Evolutionary conservation across 35 echinoderm and acorn worm species (phyloP), one percentile per base, ranked within the genome.

Genomic region (Anneissia japonica): DNA sequence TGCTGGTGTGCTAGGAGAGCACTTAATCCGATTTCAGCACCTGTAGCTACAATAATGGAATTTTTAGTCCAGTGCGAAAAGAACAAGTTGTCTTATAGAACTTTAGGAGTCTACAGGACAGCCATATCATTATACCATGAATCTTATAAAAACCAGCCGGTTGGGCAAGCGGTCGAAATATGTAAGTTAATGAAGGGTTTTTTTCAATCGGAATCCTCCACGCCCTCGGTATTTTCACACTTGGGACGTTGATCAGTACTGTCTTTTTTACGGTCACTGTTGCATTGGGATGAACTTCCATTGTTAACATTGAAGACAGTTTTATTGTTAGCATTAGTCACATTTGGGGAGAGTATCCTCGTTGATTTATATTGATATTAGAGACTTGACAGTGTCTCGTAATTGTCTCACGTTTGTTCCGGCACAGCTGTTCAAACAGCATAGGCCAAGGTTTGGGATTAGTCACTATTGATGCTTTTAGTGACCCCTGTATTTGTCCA

Each of bases 191-290:
- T 81, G 77, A 81, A 37, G 73, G 86, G 86, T n/a, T 55, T 81
- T 32, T 88, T 81, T n/a, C 73, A 80, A 82, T 29, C 31, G 40
- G 55, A 80, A 39, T 33, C 77, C 86, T 12, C 86, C 39, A 0
- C 19, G 16, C 16, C 77, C 86, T 31, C 31, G 40, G 31, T 80
- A 88, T 45, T 19, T 41, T 29, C 29, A 36, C 4, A 81, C 46
- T 37, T 88, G 86, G 86, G 79, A 82, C 31, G 86, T 88, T 4
- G 77, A 72, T 31, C 77, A 16, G 34, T 88, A 29, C 33, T 87
- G 4, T 36, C 19, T 31, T 88, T 36, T 81, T 33, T 81, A 4
- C 72, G 79, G 17, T 14, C 34, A 12, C 36, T 77, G 17, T 40
- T 38, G 10, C 77, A 40, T 64, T 55, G 39, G 37, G 34, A 88